Conservation (phyloP, 2,113 vertebrate species). For the Heloderma charlesbogerti region DNA sequence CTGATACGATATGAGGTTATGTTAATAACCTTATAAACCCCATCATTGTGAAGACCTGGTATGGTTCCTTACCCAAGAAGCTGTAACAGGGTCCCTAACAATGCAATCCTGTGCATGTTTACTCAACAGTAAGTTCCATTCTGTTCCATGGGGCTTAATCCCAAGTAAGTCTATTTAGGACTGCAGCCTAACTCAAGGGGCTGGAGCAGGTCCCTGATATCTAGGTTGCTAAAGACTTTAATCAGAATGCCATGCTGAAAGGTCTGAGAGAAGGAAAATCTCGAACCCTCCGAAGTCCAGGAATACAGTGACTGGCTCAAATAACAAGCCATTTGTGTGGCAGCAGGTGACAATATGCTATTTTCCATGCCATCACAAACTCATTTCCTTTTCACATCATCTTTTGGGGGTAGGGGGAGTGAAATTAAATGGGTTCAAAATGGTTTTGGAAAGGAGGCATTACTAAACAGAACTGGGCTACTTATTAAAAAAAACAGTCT, state of each 20-base stretch:
- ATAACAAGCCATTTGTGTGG: neutral
- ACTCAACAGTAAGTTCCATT: no score
- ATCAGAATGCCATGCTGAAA: neutral
- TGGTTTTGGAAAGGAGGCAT: neutral
- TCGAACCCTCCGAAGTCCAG: neutral
- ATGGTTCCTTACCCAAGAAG: neutral
- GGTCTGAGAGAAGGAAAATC: neutral
- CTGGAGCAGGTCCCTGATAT: neutral
- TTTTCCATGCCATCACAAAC: slow-evolving; percentile 1
- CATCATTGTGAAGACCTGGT: no score
- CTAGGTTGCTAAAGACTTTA: neutral
- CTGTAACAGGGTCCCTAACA: neutral
- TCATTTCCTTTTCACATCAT: neutral
- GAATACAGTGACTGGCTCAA: neutral
- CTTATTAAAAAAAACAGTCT: neutral
- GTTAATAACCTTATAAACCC: no score
- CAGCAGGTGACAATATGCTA: neutral
- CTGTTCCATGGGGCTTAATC: neutral
- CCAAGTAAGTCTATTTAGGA: neutral
- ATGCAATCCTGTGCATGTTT: neutral
- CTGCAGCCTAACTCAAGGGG: neutral
- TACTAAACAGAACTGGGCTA: neutral
- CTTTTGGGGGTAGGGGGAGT: neutral
- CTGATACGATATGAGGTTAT: slow-evolving; percentile 9
- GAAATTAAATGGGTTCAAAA: neutral